A percentile compares a stretch with the other conserved stretches of the same genome.
Conservation (phyloP, 2,888 invertebrate genomes). For the Nomada goodeniana region DNA sequence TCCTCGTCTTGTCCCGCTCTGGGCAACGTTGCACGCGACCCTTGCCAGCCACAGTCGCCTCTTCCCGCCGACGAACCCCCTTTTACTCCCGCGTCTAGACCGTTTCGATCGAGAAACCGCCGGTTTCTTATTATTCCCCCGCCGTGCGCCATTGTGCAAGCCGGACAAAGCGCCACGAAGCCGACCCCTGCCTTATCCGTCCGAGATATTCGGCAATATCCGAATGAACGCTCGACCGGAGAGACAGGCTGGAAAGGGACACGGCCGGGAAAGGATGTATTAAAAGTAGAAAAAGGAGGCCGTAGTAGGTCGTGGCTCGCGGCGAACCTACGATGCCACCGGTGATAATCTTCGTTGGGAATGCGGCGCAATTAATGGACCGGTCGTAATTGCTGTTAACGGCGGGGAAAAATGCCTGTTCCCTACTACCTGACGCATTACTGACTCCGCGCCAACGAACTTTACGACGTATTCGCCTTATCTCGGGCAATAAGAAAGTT, state of each 20-base stretch:
- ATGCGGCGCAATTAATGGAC: constrained; percentile 32
- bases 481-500: background rate
- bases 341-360: constrained; percentile 23
- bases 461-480: background rate
- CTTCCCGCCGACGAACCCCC: constrained; percentile 2
- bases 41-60: background rate
- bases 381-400: constrained; percentile 29
- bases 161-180: constrained; percentile 75
- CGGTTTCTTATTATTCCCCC: constrained; percentile 77
- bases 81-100: constrained; percentile 55
- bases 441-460: background rate
- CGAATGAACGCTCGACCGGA: constrained; percentile 74
- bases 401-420: background rate
- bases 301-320: constrained; percentile 18
- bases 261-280: constrained; percentile 54
- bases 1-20: constrained; percentile 35
- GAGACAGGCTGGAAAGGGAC: constrained; percentile 58
- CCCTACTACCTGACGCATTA: background rate
- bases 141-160: constrained; percentile 73
- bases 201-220: constrained; percentile 78
- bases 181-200: constrained; percentile 69
- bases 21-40: constrained; percentile 8
- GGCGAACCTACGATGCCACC: constrained; percentile 20
- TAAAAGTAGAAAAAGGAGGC: constrained; percentile 58
- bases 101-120: constrained; percentile 78